phyloP scores from a whole-genome alignment of 2,888 invertebrate species.

The Odontothrips loti region DNA sequence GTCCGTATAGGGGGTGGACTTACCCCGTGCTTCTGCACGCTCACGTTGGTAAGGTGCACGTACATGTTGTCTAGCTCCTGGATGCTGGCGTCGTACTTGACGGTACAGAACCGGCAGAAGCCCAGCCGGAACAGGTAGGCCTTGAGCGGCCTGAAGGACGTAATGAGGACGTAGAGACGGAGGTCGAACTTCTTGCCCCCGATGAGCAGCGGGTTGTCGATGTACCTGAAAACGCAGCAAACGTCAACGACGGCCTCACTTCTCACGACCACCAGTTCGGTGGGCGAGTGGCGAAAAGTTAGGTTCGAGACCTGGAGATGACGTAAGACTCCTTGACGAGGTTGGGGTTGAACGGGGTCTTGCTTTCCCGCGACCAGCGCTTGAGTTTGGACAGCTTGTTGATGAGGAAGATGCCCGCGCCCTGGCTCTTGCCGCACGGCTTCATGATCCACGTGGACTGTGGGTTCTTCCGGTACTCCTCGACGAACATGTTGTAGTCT shows the following conservation, averaged over 20 bases:
- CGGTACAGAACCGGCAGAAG: constrained; percentile 93
- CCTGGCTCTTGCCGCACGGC: constrained; percentile 91
- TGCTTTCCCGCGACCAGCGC: constrained; percentile 82
- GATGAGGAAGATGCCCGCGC: constrained; percentile 91
- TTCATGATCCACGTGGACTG: constrained; percentile 98
- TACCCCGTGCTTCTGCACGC: constrained; percentile 95
- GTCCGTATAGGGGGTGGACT: too few species aligned
- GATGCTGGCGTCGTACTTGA: constrained; percentile 87
- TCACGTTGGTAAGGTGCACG: constrained; percentile 93
- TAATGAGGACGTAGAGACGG: constrained; percentile 85
- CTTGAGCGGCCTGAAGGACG: constrained; percentile 88
- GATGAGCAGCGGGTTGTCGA: constrained; percentile 89
- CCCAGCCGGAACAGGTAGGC: constrained; percentile 89
- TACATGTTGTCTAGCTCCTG: constrained; percentile 88
- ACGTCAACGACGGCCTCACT: not conserved
- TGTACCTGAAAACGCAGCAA: constrained; percentile 57
- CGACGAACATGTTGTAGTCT: constrained; percentile 96
- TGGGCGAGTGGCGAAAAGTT: too few species aligned
- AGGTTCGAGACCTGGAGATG: constrained; percentile 76
- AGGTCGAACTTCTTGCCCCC: constrained; percentile 96
- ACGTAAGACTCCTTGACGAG: constrained; percentile 87
- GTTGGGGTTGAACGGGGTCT: constrained; percentile 78
- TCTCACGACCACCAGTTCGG: too few species aligned
- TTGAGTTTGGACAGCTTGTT: constrained; percentile 92
- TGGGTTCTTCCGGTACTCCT: constrained; percentile 90